phyloP scores from a whole-genome alignment of 92 coral and sea anemone species.

The Bergia sp. region DNA sequence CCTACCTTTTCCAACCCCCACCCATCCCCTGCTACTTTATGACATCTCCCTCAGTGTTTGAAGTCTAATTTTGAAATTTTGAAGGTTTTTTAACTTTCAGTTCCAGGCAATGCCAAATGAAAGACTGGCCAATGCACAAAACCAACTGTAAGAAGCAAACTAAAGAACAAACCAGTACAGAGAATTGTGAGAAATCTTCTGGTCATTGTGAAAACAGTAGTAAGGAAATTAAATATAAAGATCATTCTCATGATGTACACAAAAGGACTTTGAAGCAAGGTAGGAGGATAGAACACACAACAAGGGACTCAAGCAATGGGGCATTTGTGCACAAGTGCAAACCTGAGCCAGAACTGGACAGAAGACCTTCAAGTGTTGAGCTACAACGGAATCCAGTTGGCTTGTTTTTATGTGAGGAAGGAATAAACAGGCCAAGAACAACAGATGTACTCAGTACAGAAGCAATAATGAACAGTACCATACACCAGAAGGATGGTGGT shows the following conservation, averaged over 20 bases:
- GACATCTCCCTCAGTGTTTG: neutral
- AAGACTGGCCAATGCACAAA: conserved; percentile 77
- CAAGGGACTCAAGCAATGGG: neutral
- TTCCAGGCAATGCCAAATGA: conserved; percentile 74
- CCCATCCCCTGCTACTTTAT: neutral
- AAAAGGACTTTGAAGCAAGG: neutral
- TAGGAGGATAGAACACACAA: neutral
- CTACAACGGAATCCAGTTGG: neutral
- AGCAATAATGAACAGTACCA: neutral
- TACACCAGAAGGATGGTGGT: neutral
- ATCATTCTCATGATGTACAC: neutral
- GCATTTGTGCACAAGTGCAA: neutral
- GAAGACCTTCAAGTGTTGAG: neutral
- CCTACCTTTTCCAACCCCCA: no score
- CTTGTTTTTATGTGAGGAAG: neutral
- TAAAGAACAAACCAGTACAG: neutral
- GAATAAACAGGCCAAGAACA: neutral
- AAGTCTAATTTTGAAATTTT: neutral
- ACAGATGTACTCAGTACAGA: neutral
- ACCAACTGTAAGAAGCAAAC: conserved; percentile 41
- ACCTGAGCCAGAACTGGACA: neutral
- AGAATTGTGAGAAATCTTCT: neutral
- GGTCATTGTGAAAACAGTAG: neutral
- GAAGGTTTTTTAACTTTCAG: conserved; percentile 27
- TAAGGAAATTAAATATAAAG: neutral